Conservation (phyloP, 2,113 vertebrate genomes). For the Neodontobutis hainanensis region DNA sequence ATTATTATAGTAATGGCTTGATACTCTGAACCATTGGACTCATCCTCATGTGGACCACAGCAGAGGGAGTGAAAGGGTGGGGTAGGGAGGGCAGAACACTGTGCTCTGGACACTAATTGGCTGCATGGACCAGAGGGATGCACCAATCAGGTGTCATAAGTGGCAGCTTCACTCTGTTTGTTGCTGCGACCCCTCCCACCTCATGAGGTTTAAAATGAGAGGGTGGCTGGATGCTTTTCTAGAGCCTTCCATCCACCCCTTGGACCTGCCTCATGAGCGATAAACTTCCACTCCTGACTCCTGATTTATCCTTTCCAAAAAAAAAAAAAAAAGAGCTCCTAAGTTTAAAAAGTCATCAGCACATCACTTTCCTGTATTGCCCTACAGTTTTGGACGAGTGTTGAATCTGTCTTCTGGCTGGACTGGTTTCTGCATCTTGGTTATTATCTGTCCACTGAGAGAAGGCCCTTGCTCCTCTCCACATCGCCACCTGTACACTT, state of each 20-base stretch:
- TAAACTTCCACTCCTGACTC: not conserved
- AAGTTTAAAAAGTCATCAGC: not conserved
- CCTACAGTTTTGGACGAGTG: constrained; percentile 16
- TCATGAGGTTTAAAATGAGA: constrained; percentile 46
- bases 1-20: constrained; percentile 21
- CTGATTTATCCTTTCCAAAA: not conserved
- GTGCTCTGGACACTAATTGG: constrained; percentile 26
- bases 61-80: not conserved
- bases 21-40: constrained; percentile 39
- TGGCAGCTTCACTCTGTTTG: constrained; percentile 4
- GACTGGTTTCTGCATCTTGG: constrained; percentile 39
- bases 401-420: constrained; percentile 5
- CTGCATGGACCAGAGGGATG: constrained; percentile 3
- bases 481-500: constrained; percentile 33
- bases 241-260: constrained; percentile 37
- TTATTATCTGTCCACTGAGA: constrained; percentile 25
- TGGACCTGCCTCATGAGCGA: not conserved
- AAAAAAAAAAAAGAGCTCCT: not conserved
- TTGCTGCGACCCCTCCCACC: constrained; percentile 41
- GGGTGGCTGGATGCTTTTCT: constrained; percentile 3
- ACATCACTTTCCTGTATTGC: not conserved
- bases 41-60: constrained; percentile 7
- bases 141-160: constrained; percentile 47
- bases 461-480: constrained; percentile 23
- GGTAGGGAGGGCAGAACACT: not conserved